Base-by-base conservation (phyloP, 1,140 invertebrate genomes). In the Zaprionus davidi region DNA sequence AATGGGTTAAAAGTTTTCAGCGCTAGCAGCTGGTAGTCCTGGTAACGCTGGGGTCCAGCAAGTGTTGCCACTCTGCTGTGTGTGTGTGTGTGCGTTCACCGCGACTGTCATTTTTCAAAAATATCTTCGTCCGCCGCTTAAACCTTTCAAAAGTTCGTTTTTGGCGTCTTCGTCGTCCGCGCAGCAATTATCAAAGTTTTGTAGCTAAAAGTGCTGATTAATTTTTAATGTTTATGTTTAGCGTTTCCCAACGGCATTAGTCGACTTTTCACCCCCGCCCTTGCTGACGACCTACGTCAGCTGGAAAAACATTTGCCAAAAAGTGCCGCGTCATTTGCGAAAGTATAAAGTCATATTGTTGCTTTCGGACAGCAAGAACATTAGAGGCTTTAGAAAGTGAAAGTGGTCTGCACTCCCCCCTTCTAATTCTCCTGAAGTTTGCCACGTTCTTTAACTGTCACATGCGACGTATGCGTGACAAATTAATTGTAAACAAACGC, bases 211-310 rank as follows among this genome's bases (percentile, higher is more conserved):
- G 81, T 90, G 85, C 85, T 90, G 85, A 90, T 90, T 90, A 90
- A 90, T 90, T 90, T 90, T 90, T 90, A 90, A 90, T 90, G 75
- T 84, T 87, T 87, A 88, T 87, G 80, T 87, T 78, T 78, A 75
- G 78, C 64, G 63, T 31, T 20, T 26, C 15, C 51, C 51, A 38
- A 11, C 60, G 46, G 26, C 55, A 53, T 65, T 49, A 56, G 31
- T 28, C 13, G 46, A 24, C 46, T 51, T 51, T 41, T n/a, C 28
- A 17, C 51, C 20, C 44, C 15, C 20, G 1, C 17, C 13, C 22
- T 15, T 11, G 11, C 15, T 2, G 49, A n/a, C 13, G 28, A 24
- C 20, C 20, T 22, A 13, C 12, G 24, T 38, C 15, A 22, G n/a
- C 15, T 57, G 20, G 17, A 55, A 41, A 53, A 64, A 38, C 46